Conservation (phyloP, 2,113 vertebrate species). For the Elachura formosa region DNA sequence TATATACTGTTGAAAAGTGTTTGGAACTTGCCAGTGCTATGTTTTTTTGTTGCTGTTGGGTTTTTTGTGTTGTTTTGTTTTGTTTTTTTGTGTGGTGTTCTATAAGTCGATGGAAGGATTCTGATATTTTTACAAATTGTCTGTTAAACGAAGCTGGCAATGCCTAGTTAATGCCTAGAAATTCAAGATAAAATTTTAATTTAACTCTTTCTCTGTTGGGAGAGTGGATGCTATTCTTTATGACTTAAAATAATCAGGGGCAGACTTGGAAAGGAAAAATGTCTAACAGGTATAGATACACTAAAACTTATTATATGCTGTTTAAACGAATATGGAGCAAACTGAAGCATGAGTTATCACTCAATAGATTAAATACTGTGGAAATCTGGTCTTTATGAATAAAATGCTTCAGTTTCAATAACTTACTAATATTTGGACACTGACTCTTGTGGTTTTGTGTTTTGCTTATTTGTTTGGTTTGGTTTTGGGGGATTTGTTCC, state of each 20-base stretch:
- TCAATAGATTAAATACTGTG: background rate
- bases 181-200: background rate
- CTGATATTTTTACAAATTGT: background rate
- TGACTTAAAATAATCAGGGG: background rate
- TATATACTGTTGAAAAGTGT: background rate
- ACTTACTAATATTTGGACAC: background rate
- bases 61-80: background rate
- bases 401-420: background rate
- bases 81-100: background rate
- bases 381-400: background rate
- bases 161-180: background rate
- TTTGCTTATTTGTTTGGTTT: background rate
- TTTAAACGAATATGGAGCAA: background rate
- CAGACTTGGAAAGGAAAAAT: background rate
- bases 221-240: background rate
- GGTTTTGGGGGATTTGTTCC: accelerated
- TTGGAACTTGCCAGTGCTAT: background rate
- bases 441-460: background rate
- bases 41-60: background rate
- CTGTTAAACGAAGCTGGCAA: background rate
- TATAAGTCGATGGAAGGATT: background rate
- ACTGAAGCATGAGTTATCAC: background rate
- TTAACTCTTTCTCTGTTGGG: background rate
- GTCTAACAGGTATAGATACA: background rate
- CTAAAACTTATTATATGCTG: background rate